Percentiles rank a stretch among this genome's conserved stretches.
phyloP scores from a whole-genome alignment of 1,140 invertebrate species.

The Aphidius gifuensis region DNA sequence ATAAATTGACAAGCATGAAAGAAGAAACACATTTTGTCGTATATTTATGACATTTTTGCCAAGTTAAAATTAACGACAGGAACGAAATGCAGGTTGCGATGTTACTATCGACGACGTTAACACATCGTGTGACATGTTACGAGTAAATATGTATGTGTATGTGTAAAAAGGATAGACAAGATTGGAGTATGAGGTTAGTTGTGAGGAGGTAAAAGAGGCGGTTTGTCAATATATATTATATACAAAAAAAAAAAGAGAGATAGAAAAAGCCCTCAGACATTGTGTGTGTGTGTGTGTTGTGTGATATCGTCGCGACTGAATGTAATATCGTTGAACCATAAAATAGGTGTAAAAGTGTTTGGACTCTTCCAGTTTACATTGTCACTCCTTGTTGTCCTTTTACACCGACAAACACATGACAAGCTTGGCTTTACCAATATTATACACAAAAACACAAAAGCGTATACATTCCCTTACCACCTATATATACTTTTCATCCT shows the following conservation, averaged over 20 bases:
- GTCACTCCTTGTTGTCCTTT: conserved; percentile 18
- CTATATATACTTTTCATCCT: no score
- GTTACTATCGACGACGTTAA: conserved; percentile 17
- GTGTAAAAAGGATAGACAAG: background rate
- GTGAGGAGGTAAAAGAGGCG: conserved; percentile 9
- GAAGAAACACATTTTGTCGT: background rate
- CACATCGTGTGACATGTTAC: conserved; percentile 14
- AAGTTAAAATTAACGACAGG: conserved; percentile 19
- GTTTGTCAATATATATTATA: conserved; percentile 23
- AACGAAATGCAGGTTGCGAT: conserved; percentile 8
- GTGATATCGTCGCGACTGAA: conserved; percentile 27
- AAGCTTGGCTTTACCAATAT: no score
- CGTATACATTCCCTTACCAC: no score
- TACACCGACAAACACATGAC: conserved; percentile 4
- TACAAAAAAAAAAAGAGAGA: conserved; percentile 2
- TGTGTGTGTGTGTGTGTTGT: conserved; percentile 31
- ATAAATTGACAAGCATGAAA: background rate
- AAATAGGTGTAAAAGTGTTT: conserved; percentile 45
- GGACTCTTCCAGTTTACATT: conserved; percentile 29
- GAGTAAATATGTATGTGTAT: background rate
- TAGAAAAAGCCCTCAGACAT: background rate
- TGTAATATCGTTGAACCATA: conserved; percentile 42
- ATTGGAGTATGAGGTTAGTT: background rate
- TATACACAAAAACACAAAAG: no score
- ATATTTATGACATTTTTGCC: conserved; percentile 8